Conservation (phyloP, 2,888 invertebrate genomes). For the Meteorus cinctellus region DNA sequence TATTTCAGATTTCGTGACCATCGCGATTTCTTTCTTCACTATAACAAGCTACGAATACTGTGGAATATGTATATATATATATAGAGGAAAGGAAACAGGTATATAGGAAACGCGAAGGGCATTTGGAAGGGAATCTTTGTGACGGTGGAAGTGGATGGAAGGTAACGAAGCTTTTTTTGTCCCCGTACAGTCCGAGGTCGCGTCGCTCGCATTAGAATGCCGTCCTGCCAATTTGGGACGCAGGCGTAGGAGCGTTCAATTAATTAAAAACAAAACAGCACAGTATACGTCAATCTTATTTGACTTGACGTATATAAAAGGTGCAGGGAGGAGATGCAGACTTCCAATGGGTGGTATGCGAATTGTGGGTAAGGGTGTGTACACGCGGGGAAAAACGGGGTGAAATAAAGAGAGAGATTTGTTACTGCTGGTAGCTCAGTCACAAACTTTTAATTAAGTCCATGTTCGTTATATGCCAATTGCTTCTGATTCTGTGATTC, state of each 20-base stretch:
- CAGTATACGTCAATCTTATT: slow-evolving; percentile 69
- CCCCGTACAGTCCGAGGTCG: slow-evolving; percentile 47
- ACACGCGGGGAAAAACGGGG: slow-evolving; percentile 32
- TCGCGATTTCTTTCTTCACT: slow-evolving; percentile 20
- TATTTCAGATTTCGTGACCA: slow-evolving; percentile 56
- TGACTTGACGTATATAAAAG: slow-evolving; percentile 53
- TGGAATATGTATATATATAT: background rate
- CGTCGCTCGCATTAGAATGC: slow-evolving; percentile 63
- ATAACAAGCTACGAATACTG: slow-evolving; percentile 25
- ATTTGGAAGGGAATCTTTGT: slow-evolving; percentile 4
- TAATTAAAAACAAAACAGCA: slow-evolving; percentile 69
- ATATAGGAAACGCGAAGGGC: slow-evolving; percentile 32
- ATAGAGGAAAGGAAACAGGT: slow-evolving; percentile 29
- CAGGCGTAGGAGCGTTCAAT: slow-evolving; percentile 61
- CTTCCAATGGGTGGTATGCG: slow-evolving; percentile 32
- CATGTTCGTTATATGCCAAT: slow-evolving; percentile 60
- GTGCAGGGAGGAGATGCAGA: slow-evolving; percentile 37
- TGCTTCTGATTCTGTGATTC: slow-evolving; percentile 31
- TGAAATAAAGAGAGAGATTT: slow-evolving; percentile 58
- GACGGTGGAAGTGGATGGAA: slow-evolving; percentile 12
- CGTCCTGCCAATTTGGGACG: slow-evolving; percentile 68
- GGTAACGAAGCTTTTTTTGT: slow-evolving; percentile 60
- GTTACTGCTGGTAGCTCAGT: slow-evolving; percentile 59
- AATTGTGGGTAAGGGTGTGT: slow-evolving; percentile 45
- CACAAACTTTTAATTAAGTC: slow-evolving; percentile 67